Evolutionary conservation across 2,888 invertebrate genomes (phyloP), one percentile per base, ranked within the genome.

Genomic region (Nephrotoma appendiculata): DNA sequence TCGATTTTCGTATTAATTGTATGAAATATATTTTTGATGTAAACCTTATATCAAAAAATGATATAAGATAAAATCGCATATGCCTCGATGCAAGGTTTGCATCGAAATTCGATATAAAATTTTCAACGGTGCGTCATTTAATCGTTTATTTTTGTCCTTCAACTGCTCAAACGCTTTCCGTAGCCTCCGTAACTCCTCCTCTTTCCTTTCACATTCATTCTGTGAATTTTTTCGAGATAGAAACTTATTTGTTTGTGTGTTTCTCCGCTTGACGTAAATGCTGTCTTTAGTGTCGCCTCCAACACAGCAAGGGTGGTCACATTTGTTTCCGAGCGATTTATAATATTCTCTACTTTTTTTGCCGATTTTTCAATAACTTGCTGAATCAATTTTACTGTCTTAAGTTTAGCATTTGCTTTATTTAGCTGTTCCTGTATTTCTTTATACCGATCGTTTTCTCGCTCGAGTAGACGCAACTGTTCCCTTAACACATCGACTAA

Each of bases 301-400:
- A 95, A 94, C 1, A 93, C 92, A 41, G 93, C 92, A 6, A 96
- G 90, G 0, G 94, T 93, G n/a, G 92, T 90, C 0, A 93, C n/a
- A n/a, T n/a, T n/a, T n/a, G n/a, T n/a, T n/a, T n/a, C n/a, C n/a
- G n/a, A n/a, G n/a, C n/a, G n/a, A 31, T 6, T 31, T 19, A 57
- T 31, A 57, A 57, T 57, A 11, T 57, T 31, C 7, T 57, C 57
- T 2, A 7, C 57, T 19, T 57, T 5, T 57, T 57, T 1, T 0
- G 31, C 6, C 7, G 57, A 7, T 19, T 31, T 57, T 19, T 57
- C 57, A 19, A 57, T 19, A 6, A 57, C 19, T 19, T 57, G 19
- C 31, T 57, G 19, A 7, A 57, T 9, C 4, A 57, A 9, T 7
- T 57, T 57, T 7, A 57, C 57, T 7, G 6, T 31, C 9, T 19